Evolutionary conservation across 2,888 invertebrate species (phyloP), one percentile per base, ranked within the genome.

Genomic region (Physocephala rufipes): DNA sequence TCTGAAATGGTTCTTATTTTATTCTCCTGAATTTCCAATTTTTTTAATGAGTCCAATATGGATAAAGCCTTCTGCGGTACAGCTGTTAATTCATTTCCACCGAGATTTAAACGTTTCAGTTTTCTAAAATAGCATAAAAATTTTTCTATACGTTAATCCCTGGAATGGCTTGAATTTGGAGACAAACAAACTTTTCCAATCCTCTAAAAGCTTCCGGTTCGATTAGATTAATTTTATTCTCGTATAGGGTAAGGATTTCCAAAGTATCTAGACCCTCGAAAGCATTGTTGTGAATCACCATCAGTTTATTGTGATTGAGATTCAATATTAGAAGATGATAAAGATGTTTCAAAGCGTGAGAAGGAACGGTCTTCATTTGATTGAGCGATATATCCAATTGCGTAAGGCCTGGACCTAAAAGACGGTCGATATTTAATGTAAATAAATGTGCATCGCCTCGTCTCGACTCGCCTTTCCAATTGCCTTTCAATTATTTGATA

Each of bases 371-470:
- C 74, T 90, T 90, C 80, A 96, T 87, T 78, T 91, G 91, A 87
- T 96, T 96, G 81, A 94, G 92, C 0, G 95, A 95, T 61, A 96
- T 91, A 84, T 96, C 96, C 81, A 96, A 87, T 82, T 95, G 94
- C 24, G 95, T 95, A 79, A 96, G 87, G 84, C 92, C 93, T 86
- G 93, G 93, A 76, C 95, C 95, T 95, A 86, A 24, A 81, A 71
- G 30, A 19, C 13, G 30, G 49, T 69, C n/a, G 30, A 13, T 58
- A 4, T 15, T 30, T 24, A 19, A 43, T 0, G 49, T 51, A 13
- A 61, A 45, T 1, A 16, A 21, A 15, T n/a, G n/a, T n/a, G n/a
- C n/a, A n/a, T n/a, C n/a, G n/a, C n/a, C n/a, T n/a, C n/a, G n/a
- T n/a, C n/a, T n/a, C n/a, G n/a, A n/a, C n/a, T n/a, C n/a, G n/a